Conservation (phyloP, 2,797 vertebrate species). For the Syndactyla subalaris region DNA sequence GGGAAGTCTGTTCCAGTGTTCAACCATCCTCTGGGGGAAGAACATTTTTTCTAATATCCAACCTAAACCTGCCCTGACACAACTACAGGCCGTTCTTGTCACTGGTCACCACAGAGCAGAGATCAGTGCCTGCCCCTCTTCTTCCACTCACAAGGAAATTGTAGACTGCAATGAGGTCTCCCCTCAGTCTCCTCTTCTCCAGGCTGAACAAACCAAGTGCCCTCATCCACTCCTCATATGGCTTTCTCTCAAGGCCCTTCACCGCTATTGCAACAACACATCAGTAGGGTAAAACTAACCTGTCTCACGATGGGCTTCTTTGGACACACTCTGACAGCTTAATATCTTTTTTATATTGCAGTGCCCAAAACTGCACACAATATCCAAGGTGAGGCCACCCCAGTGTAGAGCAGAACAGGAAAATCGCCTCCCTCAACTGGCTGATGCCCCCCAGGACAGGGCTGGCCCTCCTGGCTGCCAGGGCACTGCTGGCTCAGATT, state of each 20-base stretch:
- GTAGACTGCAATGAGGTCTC: not conserved
- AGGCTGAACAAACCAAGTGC: not conserved
- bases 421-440: fast-evolving
- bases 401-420: not conserved
- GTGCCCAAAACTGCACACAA: not conserved
- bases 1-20: not conserved
- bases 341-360: not conserved
- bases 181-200: not conserved
- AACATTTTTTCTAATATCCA: not conserved
- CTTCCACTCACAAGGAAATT: not conserved
- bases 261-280: not conserved
- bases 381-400: not conserved
- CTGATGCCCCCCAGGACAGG: not conserved
- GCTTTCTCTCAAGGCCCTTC: not conserved
- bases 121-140: not conserved
- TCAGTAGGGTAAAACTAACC: too few species aligned
- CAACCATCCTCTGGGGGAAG: not conserved
- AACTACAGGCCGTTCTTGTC: not conserved
- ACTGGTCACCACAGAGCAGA: not conserved
- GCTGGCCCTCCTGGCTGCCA: not conserved
- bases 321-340: not conserved
- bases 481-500: not conserved
- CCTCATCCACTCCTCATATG: not conserved
- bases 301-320: not conserved
- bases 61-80: not conserved